Base-by-base conservation (phyloP, 2,113 vertebrate species). In the Campylomormyrus numenius region DNA sequence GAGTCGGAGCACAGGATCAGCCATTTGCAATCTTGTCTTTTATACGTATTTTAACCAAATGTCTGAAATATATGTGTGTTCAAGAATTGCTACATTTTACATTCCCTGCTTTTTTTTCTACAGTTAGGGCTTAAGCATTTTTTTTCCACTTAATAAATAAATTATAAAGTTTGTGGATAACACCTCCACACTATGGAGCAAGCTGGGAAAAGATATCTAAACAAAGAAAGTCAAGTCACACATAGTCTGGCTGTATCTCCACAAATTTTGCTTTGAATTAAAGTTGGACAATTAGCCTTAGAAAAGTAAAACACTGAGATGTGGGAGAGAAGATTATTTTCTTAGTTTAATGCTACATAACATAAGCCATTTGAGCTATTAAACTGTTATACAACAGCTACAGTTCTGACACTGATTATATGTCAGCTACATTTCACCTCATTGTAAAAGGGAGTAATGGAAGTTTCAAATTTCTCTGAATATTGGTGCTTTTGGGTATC, bases 291-390 rank as follows among this genome's bases (percentile, higher is more conserved):
- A 58, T 62, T 88, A 42, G 31, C 35, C 56, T 45, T 42, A 27
- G 39, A 92, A 92, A 91, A 80, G 88, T 31, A 92, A 92, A 92
- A 88, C 80, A 91, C 80, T 88, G 52, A 88, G 92, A 93, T 93
- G 93, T 52, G 91, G 90, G 49, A 88, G 88, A 88, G 85, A 90
- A 92, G 91, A 94, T 94, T 94, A 93, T 94, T 94, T 94, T 92
- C 92, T 88, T 93, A 92, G 56, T 62, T 90, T 93, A 94, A 93
- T 91, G 91, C 93, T 90, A 91, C n/a, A 35, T 42, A 91, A 92
- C 90, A 94, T 91, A 92, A 42, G 92, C 91, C 74, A 91, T 94
- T 94, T 92, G 94, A 93, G 93, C 92, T 91, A 92, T 95, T 94
- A 93, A 94, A 94, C 27, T 27, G 91, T 92, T 93, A 92, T 91